Base-by-base conservation (phyloP, 1,140 invertebrate species). In the Scylla paramamosain region DNA sequence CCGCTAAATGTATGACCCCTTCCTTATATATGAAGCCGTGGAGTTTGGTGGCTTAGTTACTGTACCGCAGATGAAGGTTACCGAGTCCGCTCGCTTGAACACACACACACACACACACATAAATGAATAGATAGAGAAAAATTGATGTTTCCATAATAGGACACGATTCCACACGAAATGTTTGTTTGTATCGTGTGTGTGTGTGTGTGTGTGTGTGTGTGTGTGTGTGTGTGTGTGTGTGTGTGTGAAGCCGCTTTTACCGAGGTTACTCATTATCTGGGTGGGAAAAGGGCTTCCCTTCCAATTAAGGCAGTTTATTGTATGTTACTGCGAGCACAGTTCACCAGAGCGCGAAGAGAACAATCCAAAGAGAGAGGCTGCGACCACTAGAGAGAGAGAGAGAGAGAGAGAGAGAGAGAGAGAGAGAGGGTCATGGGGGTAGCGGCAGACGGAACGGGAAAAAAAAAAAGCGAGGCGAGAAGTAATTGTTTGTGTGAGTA, bases 401-500 rank as follows among this genome's bases (percentile, higher is more conserved):
- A 59, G 52, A 59, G 52, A 59, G 52, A 59, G 52, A 59, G 52
- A 59, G 52, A 59, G 52, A 59, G 52, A 59, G 52, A 59, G 52
- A 59, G 52, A 59, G 52, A 59, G 52, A 59, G 52, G 1, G 16
- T 12, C 12, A 59, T 12, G 10, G 12, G 16, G 52, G 16, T 4
- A 14, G 39, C n/a, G 6, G 39, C 39, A 39, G 39, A 39, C 39
- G 1, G 39, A 39, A 39, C 6, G 39, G 6, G 6, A 39, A 39
- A 39, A 59, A 7, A 77, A n/a, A 77, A 77, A 77, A 77, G 67
- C 25, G 67, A 77, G 67, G 16, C 67, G 67, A 77, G n/a, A 77
- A 77, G 67, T 77, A 77, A 77, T 77, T 77, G 67, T 77, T 77
- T 77, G 67, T 77, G 16, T 77, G 67, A 77, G 67, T 77, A 77